Percentiles rank a stretch among this genome's conserved stretches.
These are phyloP conservation scores for Myopa tessellatipennis DNA, from an alignment of 2,888 invertebrate genomes.

Conservation along the genomic window DNA sequence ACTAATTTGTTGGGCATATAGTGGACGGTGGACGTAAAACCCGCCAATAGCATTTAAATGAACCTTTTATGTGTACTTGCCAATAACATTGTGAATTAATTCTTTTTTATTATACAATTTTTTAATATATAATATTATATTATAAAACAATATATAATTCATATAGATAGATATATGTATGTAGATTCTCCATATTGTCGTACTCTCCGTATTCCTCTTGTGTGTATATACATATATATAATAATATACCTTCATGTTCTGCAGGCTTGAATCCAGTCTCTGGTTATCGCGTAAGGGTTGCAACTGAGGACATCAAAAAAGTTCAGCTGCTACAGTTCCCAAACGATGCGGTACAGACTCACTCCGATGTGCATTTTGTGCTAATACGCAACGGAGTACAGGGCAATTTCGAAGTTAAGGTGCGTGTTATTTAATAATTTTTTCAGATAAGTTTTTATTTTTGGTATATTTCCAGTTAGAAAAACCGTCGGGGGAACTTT, in stretches of 20 bases:
- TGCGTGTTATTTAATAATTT: constrained; percentile 32
- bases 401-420: constrained; percentile 65
- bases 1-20: too few relatives aligned
- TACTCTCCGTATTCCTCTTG: too few relatives aligned
- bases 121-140: too few relatives aligned
- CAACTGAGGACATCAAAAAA: constrained; percentile 62
- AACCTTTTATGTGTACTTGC: too few relatives aligned
- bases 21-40: too few relatives aligned
- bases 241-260: constrained; percentile 30
- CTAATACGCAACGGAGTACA: constrained; percentile 64
- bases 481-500: constrained; percentile 58
- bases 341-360: constrained; percentile 59
- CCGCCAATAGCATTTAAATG: too few relatives aligned
- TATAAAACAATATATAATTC: too few relatives aligned
- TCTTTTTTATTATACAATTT: too few relatives aligned
- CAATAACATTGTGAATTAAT: too few relatives aligned
- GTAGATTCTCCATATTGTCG: too few relatives aligned
- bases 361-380: constrained; percentile 57
- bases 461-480: constrained; percentile 52
- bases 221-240: too few relatives aligned
- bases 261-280: constrained; percentile 61
- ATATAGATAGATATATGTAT: too few relatives aligned
- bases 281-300: constrained; percentile 57
- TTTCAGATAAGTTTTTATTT: background rate
- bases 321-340: constrained; percentile 65